Evolutionary conservation across 2,888 invertebrate genomes (phyloP), one percentile per base, ranked within the genome.

Genomic region (Trachelus stipa): DNA sequence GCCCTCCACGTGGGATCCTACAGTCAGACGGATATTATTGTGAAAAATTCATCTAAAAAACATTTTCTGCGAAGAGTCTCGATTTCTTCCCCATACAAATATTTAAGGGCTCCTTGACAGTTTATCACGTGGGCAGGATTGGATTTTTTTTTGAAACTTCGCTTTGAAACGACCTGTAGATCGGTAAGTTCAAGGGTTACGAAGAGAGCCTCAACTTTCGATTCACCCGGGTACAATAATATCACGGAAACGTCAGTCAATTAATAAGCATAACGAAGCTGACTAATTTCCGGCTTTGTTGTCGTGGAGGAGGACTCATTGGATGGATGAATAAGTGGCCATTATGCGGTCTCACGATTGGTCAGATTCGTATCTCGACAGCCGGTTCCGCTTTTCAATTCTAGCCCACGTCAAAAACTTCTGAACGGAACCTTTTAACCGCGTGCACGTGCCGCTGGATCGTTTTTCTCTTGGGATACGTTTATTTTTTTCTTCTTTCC

Each of bases 181-280:
- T 81, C 79, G 77, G 78, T 56, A 56, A 23, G 56, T 23, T 56
- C 56, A 77, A 77, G 79, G 75, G 81, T 81, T 82, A 79, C 79
- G 82, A 79, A 74, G 79, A 79, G 81, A 79, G 82, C 77, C 75
- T 73, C 69, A 76, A 81, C 79, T 80, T 80, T 79, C 81, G 79
- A 79, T 83, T 82, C 81, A 80, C 80, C 78, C 74, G 31, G 31
- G 33, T 31, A 81, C 81, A 83, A 83, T 90, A 89, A 91, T 90
- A 91, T 91, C 90, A 90, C 91, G 91, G 91, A 91, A 91, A 91
- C 85, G 91, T 90, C 91, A 91, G 90, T 91, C 90, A 91, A 91
- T 91, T 91, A 91, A 91, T 91, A 90, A 91, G 88, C 90, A 90
- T 89, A 90, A 89, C 90, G 87, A 89, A 90, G 89, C 91, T 91